A percentile compares a stretch with the other conserved stretches of the same genome.
Conservation (phyloP, 2,113 vertebrate species). For the Sclerurus mexicanus region DNA sequence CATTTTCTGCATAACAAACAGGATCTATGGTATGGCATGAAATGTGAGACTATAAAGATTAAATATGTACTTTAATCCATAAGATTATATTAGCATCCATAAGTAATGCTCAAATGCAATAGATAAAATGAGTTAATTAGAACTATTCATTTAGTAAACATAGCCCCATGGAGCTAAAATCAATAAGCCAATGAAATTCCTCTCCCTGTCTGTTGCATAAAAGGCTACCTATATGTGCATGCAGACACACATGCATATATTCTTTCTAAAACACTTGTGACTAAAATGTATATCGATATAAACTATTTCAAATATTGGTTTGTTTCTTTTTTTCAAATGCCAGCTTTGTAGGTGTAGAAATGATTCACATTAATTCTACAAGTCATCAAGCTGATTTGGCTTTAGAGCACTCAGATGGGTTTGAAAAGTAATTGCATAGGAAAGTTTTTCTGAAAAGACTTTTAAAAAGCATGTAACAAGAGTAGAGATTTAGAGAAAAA, state of each 20-base stretch:
- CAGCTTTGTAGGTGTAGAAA: neutral
- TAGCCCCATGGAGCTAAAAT: neutral
- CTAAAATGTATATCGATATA: neutral
- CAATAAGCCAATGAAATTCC: neutral
- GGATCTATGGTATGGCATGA: neutral
- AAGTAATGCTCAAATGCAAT: neutral
- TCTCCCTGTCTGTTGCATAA: fast-evolving
- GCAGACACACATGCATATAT: neutral
- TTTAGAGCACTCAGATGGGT: neutral
- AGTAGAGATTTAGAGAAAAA: neutral
- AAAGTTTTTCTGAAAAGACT: neutral
- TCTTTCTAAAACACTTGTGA: neutral
- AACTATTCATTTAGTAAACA: neutral
- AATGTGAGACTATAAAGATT: neutral
- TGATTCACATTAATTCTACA: neutral
- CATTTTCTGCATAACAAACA: neutral
- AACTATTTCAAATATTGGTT: neutral
- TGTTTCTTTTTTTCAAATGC: neutral
- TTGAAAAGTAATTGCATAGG: neutral
- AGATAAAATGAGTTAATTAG: neutral
- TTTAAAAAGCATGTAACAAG: neutral
- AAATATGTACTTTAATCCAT: neutral
- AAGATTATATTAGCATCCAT: neutral
- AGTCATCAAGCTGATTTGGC: neutral
- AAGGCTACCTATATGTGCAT: neutral